phyloP scores from a whole-genome alignment of 1,140 invertebrate species.

The Hyposmocoma kahamanoa region DNA sequence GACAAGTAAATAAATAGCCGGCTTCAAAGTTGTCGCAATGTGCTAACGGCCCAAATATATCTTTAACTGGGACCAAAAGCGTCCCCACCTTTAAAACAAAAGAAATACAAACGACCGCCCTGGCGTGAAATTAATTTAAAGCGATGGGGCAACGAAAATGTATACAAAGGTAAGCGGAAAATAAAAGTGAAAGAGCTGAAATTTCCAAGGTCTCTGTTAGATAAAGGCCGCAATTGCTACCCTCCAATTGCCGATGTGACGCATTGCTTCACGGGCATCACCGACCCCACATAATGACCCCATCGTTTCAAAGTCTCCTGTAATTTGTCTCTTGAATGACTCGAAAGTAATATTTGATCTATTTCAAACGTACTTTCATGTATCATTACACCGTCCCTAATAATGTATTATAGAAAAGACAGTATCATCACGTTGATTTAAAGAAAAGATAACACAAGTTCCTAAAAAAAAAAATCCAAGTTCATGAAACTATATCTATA shows the following conservation, averaged over 20 bases:
- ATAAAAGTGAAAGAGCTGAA: conserved; percentile 40
- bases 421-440: too few relatives aligned
- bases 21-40: conserved; percentile 45
- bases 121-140: conserved; percentile 53
- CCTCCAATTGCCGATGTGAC: conserved; percentile 11
- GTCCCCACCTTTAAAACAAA: conserved; percentile 40
- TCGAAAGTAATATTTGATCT: too few relatives aligned
- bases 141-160: conserved; percentile 45
- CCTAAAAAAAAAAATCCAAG: too few relatives aligned
- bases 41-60: conserved; percentile 43
- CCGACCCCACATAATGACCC: too few relatives aligned
- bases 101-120: conserved; percentile 46
- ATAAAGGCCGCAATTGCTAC: conserved; percentile 37
- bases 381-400: too few relatives aligned
- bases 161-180: conserved; percentile 49
- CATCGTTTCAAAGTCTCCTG: too few relatives aligned
- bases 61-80: conserved; percentile 38
- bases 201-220: conserved; percentile 40
- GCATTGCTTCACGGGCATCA: too few relatives aligned
- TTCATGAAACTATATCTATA: too few relatives aligned
- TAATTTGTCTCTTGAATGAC: too few relatives aligned
- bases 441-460: too few relatives aligned
- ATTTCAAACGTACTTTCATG: too few relatives aligned
- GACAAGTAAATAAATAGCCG: conserved; percentile 51
- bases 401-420: too few relatives aligned